Conservation (phyloP, 2,797 vertebrate genomes). For the Discoglossus pictus region DNA sequence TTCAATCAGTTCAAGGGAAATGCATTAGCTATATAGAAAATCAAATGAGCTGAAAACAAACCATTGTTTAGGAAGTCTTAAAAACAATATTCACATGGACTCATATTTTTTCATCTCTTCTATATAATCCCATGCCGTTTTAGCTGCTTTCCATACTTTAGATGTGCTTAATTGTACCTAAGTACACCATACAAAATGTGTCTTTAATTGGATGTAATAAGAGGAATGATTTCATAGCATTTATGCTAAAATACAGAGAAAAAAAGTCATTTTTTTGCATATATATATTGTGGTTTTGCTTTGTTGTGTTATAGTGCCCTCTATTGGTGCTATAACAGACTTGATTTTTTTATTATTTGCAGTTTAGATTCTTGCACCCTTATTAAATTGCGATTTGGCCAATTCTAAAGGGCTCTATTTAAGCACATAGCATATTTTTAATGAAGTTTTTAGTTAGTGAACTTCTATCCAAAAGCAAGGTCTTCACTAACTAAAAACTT, state of each 20-base stretch:
- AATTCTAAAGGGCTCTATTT: too few relatives aligned
- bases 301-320: slow-evolving; percentile 26
- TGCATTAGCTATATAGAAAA: too few relatives aligned
- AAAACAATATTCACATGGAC: too few relatives aligned
- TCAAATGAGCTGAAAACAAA: too few relatives aligned
- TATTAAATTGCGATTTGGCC: too few relatives aligned
- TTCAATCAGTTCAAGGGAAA: not conserved
- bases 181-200: slow-evolving; percentile 9
- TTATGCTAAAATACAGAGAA: not conserved
- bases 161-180: slow-evolving; percentile 28
- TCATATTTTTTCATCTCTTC: not conserved
- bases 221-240: slow-evolving; percentile 12
- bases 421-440: too few relatives aligned
- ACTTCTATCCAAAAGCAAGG: too few relatives aligned
- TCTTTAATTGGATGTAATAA: slow-evolving; percentile 21
- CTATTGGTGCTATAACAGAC: not conserved
- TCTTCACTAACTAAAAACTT: too few relatives aligned
- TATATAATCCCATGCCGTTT: slow-evolving; percentile 12
- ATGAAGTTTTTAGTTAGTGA: too few relatives aligned
- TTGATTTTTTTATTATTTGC: too few relatives aligned
- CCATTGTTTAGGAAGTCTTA: too few relatives aligned
- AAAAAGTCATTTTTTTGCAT: not conserved
- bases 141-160: slow-evolving; percentile 10
- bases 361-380: too few relatives aligned
- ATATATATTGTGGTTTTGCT: not conserved